Percentiles rank a stretch among this genome's conserved stretches.
phyloP scores from a whole-genome alignment of 2,888 invertebrate species.

The Tholera decimalis region DNA sequence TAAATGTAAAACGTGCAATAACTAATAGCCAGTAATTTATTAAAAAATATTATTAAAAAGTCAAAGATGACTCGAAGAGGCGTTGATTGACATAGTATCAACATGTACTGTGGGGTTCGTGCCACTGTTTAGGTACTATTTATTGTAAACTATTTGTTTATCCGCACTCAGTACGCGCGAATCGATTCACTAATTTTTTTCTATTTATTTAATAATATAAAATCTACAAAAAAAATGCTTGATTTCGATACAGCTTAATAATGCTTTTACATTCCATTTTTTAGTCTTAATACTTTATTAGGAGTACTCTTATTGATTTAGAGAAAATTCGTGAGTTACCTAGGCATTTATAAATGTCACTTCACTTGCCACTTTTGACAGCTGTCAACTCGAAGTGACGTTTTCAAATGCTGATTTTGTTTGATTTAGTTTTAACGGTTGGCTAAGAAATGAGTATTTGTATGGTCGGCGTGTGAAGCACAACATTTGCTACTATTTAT shows the following conservation, averaged over 20 bases:
- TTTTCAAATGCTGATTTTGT: constrained; percentile 58
- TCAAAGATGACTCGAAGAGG: constrained; percentile 85
- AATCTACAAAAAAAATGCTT: constrained; percentile 67
- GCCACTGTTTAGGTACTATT: constrained; percentile 84
- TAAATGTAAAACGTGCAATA: constrained; percentile 92
- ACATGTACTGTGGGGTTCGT: constrained; percentile 65
- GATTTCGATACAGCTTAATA: constrained; percentile 78
- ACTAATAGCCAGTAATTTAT: constrained; percentile 91
- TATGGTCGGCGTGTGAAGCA: constrained; percentile 77
- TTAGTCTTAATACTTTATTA: constrained; percentile 85
- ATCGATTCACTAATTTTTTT: constrained; percentile 67
- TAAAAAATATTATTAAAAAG: constrained; percentile 86
- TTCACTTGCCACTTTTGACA: constrained; percentile 56
- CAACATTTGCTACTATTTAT: constrained; percentile 84
- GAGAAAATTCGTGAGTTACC: constrained; percentile 85
- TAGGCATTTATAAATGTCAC: constrained; percentile 70
- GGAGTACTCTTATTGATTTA: constrained; percentile 82
- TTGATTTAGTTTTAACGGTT: constrained; percentile 75
- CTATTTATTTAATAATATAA: constrained; percentile 66
- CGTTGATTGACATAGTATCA: constrained; percentile 78
- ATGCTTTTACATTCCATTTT: constrained; percentile 84
- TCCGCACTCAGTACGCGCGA: constrained; percentile 73
- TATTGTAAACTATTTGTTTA: constrained; percentile 88
- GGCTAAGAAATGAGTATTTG: constrained; percentile 67
- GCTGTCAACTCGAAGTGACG: constrained; percentile 62